Percentiles rank a stretch among this genome's conserved stretches.
phyloP scores from a whole-genome alignment of 1,140 invertebrate species.

The Parasteatoda tepidariorum region DNA sequence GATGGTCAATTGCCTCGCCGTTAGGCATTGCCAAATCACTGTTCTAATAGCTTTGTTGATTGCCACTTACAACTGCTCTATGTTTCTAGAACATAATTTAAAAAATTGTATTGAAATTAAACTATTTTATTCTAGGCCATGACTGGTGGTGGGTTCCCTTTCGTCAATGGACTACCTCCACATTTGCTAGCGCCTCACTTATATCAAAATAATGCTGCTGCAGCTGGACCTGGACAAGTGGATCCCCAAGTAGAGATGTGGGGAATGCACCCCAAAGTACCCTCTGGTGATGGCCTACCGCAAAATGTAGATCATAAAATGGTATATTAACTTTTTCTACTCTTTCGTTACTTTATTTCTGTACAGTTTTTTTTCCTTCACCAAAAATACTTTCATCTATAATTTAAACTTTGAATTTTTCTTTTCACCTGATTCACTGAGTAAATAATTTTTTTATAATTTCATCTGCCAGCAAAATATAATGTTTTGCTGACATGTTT shows the following conservation, averaged over 20 bases:
- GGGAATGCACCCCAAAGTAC: conserved; percentile 35
- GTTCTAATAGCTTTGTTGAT: no score
- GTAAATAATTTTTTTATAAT: no score
- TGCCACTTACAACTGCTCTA: no score
- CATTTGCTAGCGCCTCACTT: conserved; percentile 56
- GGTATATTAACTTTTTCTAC: conserved; percentile 24
- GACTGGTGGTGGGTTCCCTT: conserved; percentile 25
- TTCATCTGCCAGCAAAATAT: no score
- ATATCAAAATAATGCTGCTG: conserved; percentile 46
- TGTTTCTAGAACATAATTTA: no score
- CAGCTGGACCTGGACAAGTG: conserved; percentile 17
- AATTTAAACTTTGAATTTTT: no score
- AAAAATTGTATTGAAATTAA: no score
- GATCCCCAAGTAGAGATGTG: conserved; percentile 57
- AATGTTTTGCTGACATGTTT: no score
- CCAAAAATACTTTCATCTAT: background rate
- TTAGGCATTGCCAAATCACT: no score
- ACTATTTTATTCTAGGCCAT: no score
- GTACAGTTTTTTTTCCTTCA: background rate
- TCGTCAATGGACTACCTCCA: conserved; percentile 60
- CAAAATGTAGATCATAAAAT: conserved; percentile 58
- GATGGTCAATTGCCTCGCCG: no score
- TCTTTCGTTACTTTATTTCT: background rate
- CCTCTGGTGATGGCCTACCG: conserved; percentile 44
- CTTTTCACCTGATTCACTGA: no score